These are phyloP conservation scores for Manis crassicaudata DNA, from an alignment of 2,797 vertebrate genomes.

Conservation along the genomic window DNA sequence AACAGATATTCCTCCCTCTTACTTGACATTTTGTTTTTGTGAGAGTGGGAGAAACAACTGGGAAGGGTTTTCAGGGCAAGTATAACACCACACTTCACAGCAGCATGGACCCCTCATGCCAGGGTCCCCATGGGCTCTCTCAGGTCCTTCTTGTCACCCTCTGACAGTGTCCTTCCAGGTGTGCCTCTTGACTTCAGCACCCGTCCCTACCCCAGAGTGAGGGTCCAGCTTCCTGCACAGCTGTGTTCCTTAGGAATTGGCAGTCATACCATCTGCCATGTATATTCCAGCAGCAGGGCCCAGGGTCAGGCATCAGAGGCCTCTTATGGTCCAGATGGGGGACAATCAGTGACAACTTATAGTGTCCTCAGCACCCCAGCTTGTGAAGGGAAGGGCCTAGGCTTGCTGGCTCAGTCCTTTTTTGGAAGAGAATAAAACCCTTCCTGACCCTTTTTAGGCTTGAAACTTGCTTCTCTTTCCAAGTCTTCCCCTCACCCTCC, in stretches of 20 bases:
- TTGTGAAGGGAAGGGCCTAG: background rate
- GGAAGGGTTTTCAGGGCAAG: background rate
- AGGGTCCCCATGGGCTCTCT: background rate
- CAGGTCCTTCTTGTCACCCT: background rate
- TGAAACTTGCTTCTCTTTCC: background rate
- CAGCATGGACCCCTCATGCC: background rate
- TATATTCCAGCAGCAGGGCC: background rate
- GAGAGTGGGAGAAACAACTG: background rate
- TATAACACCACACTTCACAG: no score
- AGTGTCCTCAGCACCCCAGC: background rate
- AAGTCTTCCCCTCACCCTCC: background rate
- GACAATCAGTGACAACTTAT: background rate
- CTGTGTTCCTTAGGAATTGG: background rate
- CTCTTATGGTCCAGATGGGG: background rate
- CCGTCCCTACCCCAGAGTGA: accelerated
- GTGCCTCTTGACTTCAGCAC: background rate
- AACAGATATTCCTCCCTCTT: background rate
- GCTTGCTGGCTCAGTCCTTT: background rate
- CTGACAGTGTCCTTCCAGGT: background rate
- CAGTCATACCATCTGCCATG: background rate
- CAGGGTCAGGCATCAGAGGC: background rate
- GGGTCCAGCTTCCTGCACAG: background rate
- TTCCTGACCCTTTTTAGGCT: background rate
- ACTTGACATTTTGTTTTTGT: background rate
- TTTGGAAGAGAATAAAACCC: slow-evolving; percentile 26